Evolutionary conservation across 2,113 vertebrate species (phyloP).

Genomic region (Ancistrus triradiatus): DNA sequence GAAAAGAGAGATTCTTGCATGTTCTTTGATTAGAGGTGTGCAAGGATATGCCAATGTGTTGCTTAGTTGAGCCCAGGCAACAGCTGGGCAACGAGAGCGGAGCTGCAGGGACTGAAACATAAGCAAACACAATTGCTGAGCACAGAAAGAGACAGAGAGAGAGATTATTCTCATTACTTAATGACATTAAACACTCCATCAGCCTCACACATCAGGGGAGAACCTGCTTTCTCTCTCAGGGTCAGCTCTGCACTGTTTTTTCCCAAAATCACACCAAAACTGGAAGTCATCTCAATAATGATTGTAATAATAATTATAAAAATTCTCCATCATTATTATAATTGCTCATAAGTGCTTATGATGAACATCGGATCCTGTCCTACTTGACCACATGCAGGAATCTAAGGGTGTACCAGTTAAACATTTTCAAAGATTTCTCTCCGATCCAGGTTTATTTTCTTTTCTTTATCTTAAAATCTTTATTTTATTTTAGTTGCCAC

Average conservation of each 20-base stretch:
- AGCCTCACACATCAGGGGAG: slow-evolving; percentile 45
- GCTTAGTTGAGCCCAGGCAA: slow-evolving; percentile 22
- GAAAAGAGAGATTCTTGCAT: too few relatives aligned
- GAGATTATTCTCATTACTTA: slow-evolving; percentile 24
- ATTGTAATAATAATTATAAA: too few relatives aligned
- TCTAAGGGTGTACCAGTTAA: too few relatives aligned
- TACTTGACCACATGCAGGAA: too few relatives aligned
- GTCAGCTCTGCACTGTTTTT: slow-evolving; percentile 65
- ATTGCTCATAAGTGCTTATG: too few relatives aligned
- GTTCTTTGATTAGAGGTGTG: too few relatives aligned
- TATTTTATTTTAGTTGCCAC: too few relatives aligned
- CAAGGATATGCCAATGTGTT: not conserved
- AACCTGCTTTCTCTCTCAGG: slow-evolving; percentile 24
- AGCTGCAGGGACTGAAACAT: slow-evolving; percentile 22
- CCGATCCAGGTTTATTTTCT: too few relatives aligned
- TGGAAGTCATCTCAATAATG: not conserved
- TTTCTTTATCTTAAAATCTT: too few relatives aligned
- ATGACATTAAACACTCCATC: slow-evolving; percentile 36
- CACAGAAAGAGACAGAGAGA: slow-evolving; percentile 4
- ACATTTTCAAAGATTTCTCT: too few relatives aligned
- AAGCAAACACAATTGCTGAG: slow-evolving; percentile 7
- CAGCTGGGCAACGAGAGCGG: slow-evolving; percentile 7
- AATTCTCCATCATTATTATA: too few relatives aligned
- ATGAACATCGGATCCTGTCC: too few relatives aligned
- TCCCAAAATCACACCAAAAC: slow-evolving; percentile 75